Evolutionary conservation across 2,113 vertebrate genomes (phyloP).

Genomic region (Hipposideros armiger): DNA sequence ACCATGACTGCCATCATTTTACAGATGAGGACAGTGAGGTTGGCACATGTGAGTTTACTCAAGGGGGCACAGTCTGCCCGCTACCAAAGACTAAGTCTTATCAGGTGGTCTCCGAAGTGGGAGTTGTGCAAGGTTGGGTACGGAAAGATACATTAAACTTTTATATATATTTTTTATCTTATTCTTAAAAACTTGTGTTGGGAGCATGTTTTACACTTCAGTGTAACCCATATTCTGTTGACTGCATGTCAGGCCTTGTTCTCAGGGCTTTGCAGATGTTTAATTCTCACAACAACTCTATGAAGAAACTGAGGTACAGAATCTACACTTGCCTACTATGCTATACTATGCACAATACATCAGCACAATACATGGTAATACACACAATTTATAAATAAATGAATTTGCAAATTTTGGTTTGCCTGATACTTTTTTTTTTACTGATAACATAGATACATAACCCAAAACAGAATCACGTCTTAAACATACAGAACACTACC

Average conservation of each 20-base stretch:
- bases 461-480: background rate
- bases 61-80: background rate
- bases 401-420: background rate
- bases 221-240: background rate
- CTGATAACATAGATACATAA: background rate
- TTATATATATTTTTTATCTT: background rate
- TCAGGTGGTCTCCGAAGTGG: background rate
- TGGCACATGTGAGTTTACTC: background rate
- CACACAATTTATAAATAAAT: background rate
- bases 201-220: background rate
- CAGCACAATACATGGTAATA: background rate
- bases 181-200: background rate
- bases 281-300: background rate
- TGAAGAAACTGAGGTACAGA: background rate
- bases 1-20: background rate
- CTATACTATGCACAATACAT: too few species aligned
- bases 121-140: background rate
- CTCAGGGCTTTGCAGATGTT: background rate
- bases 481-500: background rate
- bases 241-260: background rate
- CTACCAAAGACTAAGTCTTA: background rate
- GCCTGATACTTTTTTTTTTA: background rate
- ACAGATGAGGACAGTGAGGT: background rate
- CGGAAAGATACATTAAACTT: background rate
- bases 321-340: background rate